A percentile compares a stretch with the other conserved stretches of the same genome.
Evolutionary conservation across 2,113 vertebrate genomes (phyloP).

Genomic region (Aegithalos caudatus): DNA sequence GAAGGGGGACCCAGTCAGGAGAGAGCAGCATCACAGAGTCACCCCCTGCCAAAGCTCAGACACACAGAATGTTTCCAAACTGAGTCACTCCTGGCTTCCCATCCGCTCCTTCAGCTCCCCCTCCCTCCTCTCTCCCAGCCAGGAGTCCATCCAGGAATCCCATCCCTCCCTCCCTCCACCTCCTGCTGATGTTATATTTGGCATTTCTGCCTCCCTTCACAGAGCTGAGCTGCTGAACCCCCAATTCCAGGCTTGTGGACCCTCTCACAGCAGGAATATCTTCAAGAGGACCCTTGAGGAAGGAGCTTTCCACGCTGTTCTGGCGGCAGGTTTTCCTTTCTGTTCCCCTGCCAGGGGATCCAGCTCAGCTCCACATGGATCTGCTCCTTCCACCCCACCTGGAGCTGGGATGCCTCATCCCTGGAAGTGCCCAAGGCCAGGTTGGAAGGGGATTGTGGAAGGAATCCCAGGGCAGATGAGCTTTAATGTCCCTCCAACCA

Average conservation of each 20-base stretch:
- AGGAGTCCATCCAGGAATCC: not conserved
- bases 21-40: not conserved
- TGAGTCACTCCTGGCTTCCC: not conserved
- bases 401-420: not conserved
- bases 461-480: not conserved
- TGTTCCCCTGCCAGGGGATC: not conserved
- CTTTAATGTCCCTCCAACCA: not conserved
- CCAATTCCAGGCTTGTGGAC: rapidly evolving
- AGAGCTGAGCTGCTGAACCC: not conserved
- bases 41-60: not conserved
- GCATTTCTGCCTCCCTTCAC: not conserved
- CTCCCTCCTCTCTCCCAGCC: not conserved
- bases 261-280: rapidly evolving
- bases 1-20: not conserved
- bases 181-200: rapidly evolving
- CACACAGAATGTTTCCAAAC: not conserved
- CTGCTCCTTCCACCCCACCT: not conserved
- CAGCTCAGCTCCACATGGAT: not conserved
- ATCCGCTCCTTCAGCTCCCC: not conserved
- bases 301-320: not conserved
- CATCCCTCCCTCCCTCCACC: not conserved
- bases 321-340: not conserved
- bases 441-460: not conserved
- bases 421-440: not conserved
- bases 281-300: not conserved